Conservation (phyloP, 1,140 invertebrate species). For the Drosophila lacertosa region DNA sequence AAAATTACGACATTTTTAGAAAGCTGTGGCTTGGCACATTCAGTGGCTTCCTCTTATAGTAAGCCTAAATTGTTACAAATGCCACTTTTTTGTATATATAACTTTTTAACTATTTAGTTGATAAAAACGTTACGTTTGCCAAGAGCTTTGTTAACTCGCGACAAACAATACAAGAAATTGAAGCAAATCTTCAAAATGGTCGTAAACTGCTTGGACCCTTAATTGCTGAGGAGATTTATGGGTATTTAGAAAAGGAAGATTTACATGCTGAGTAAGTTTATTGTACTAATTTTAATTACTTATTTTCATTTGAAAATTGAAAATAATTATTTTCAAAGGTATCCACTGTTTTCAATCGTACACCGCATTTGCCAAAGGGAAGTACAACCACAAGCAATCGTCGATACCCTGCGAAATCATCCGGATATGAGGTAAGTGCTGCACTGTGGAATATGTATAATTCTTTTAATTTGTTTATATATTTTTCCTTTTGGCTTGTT, state of each 20-base stretch:
- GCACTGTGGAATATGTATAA: background rate
- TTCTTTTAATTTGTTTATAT: background rate
- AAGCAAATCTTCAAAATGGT: constrained; percentile 97
- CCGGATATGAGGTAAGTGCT: constrained; percentile 96
- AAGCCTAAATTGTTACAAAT: background rate
- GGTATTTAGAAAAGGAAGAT: constrained; percentile 91
- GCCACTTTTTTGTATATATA: too few species aligned
- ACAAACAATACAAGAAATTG: constrained; percentile 95
- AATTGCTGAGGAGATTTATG: constrained; percentile 97
- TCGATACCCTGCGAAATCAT: constrained; percentile 95
- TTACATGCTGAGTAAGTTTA: constrained; percentile 91
- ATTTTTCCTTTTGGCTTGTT: background rate
- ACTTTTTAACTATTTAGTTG: constrained; percentile 85
- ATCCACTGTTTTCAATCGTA: constrained; percentile 97
- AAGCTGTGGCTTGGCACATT: constrained; percentile 98
- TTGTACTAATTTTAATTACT: background rate
- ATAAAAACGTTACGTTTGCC: constrained; percentile 96
- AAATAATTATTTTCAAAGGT: constrained; percentile 86
- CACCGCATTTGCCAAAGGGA: constrained; percentile 95
- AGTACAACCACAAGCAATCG: constrained; percentile 90
- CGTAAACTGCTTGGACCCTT: constrained; percentile 98
- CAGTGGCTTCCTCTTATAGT: constrained; percentile 99
- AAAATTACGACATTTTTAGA: constrained; percentile 97
- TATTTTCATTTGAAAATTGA: too few species aligned
- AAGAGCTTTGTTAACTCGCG: constrained; percentile 96